Conservation (phyloP, 2,888 invertebrate genomes). For the Emmelina monodactyla region DNA sequence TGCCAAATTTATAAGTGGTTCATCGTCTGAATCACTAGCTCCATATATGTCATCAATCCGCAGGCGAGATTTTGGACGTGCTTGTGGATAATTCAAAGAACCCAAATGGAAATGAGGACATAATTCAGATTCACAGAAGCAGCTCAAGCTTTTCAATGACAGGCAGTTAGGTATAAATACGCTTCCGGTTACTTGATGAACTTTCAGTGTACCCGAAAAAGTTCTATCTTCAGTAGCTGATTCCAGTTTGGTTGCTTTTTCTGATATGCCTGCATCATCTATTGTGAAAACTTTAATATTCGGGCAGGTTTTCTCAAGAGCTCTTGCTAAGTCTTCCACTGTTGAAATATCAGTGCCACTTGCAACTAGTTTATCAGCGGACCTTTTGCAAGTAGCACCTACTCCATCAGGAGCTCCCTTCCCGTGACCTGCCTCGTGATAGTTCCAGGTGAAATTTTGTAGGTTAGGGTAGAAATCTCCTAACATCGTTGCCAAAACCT, state of each 20-base stretch:
- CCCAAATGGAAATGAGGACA: slow-evolving; percentile 8
- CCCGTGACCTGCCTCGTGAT: slow-evolving; percentile 11
- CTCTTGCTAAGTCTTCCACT: slow-evolving; percentile 8
- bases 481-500: slow-evolving; percentile 6
- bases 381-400: slow-evolving; percentile 10
- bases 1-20: slow-evolving; percentile 11
- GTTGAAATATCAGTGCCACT: slow-evolving; percentile 11
- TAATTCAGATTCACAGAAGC: slow-evolving; percentile 11
- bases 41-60: slow-evolving; percentile 9
- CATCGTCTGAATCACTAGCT: slow-evolving; percentile 11
- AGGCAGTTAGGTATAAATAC: slow-evolving; percentile 8
- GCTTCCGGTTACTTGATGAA: slow-evolving; percentile 10
- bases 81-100: slow-evolving; percentile 8
- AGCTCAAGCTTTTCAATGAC: slow-evolving; percentile 12
- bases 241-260: slow-evolving; percentile 8
- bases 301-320: slow-evolving; percentile 5
- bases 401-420: slow-evolving; percentile 14
- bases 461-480: slow-evolving; percentile 5
- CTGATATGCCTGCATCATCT: slow-evolving; percentile 9
- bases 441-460: slow-evolving; percentile 11
- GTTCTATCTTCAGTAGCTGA: background rate
- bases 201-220: slow-evolving; percentile 11
- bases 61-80: too few species aligned
- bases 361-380: slow-evolving; percentile 11
- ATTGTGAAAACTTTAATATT: slow-evolving; percentile 9